Conservation (phyloP, 1,140 invertebrate genomes). For the Conus betulinus region DNA sequence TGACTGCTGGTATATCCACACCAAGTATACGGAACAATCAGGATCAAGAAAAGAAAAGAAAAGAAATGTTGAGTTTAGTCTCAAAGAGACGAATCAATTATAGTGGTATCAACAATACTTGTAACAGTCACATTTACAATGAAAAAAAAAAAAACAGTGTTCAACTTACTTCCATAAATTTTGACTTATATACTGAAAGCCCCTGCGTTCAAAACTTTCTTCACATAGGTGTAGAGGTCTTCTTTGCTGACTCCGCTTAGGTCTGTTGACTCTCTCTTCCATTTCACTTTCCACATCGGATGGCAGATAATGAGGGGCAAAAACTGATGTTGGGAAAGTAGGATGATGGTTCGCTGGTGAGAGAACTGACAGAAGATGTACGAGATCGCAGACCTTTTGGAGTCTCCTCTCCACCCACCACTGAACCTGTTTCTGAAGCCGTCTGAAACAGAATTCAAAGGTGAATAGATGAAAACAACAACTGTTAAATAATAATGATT, state of each 20-base stretch:
- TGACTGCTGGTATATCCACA: too few relatives aligned
- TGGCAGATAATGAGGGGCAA: conserved; percentile 63
- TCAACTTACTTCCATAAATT: conserved; percentile 68
- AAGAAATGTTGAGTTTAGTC: too few relatives aligned
- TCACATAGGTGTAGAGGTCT: conserved; percentile 69
- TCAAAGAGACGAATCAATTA: too few relatives aligned
- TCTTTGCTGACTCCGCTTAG: conserved; percentile 68
- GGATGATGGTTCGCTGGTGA: conserved; percentile 66
- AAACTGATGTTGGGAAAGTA: conserved; percentile 62
- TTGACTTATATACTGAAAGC: conserved; percentile 71
- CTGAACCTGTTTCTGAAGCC: conserved; percentile 51
- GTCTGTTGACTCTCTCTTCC: conserved; percentile 65
- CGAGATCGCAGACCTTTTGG: conserved; percentile 59
- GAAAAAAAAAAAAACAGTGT: neutral
- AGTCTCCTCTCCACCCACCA: conserved; percentile 59
- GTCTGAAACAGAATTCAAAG: conserved; percentile 44
- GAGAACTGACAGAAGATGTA: conserved; percentile 68
- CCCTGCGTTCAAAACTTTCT: conserved; percentile 66
- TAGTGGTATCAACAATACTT: too few relatives aligned
- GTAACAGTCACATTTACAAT: too few relatives aligned
- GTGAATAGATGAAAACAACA: too few relatives aligned
- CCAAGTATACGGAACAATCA: too few relatives aligned
- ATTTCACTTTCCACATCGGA: conserved; percentile 74
- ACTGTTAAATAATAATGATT: too few relatives aligned
- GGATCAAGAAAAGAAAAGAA: too few relatives aligned